Evolutionary conservation across 2,888 invertebrate genomes (phyloP).

Genomic region (Phragmatobia fuliginosa): DNA sequence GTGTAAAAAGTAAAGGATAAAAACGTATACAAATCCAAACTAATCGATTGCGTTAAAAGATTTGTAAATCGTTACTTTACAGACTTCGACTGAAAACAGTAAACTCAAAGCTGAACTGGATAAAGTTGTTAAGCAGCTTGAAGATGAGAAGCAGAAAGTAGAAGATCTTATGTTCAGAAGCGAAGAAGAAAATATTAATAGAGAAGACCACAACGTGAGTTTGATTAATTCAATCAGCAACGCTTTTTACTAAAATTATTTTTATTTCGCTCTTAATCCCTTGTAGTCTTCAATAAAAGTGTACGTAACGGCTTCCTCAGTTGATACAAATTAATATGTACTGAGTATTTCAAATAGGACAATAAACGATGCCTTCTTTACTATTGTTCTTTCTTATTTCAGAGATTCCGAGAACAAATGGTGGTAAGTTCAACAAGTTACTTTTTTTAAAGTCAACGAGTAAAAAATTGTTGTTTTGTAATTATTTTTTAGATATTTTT

Average conservation of each 20-base stretch:
- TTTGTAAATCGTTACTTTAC: constrained; percentile 15
- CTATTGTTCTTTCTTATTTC: constrained; percentile 57
- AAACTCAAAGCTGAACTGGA: constrained; percentile 86
- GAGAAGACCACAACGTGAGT: constrained; percentile 95
- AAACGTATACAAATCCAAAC: too few species aligned
- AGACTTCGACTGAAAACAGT: constrained; percentile 84
- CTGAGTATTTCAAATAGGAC: not conserved
- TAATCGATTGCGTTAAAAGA: too few species aligned
- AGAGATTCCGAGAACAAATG: constrained; percentile 84
- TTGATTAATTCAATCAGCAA: constrained; percentile 9
- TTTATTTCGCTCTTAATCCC: not conserved
- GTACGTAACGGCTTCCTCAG: too few species aligned
- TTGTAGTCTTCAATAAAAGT: too few species aligned
- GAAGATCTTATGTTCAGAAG: constrained; percentile 96
- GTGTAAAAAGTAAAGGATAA: too few species aligned
- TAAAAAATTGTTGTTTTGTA: not conserved
- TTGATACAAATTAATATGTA: too few species aligned
- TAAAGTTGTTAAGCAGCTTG: constrained; percentile 88
- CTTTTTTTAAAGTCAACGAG: not conserved
- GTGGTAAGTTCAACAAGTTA: constrained; percentile 66
- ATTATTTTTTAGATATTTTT: too few species aligned
- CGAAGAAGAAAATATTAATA: constrained; percentile 96
- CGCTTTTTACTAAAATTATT: constrained; percentile 1
- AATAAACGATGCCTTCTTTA: not conserved
- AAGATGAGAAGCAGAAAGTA: constrained; percentile 92